Conservation (phyloP, 2,797 vertebrate species). For the Salarias fasciatus region DNA sequence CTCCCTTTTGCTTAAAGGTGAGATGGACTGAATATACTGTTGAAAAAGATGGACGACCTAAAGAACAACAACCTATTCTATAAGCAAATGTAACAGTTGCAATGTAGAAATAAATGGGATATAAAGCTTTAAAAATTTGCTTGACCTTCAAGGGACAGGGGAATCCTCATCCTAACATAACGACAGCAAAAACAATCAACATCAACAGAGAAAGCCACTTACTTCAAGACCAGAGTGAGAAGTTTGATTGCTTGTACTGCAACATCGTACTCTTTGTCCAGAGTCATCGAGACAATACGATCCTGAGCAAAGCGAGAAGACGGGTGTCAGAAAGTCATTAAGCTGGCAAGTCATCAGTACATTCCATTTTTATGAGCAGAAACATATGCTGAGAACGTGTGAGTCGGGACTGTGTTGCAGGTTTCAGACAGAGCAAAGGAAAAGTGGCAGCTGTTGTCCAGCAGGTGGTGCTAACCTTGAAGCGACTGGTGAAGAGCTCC, state of each 20-base stretch:
- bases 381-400: neutral
- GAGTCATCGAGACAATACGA: conserved; percentile 99
- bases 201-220: conserved; percentile 75
- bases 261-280: conserved; percentile 99
- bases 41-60: too few species aligned
- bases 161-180: neutral
- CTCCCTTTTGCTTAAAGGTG: too few species aligned
- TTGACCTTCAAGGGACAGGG: neutral
- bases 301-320: conserved; percentile 83
- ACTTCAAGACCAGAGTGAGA: conserved; percentile 98
- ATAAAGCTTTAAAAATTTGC: too few species aligned
- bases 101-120: too few species aligned
- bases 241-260: conserved; percentile 99
- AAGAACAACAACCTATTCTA: too few species aligned
- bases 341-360: neutral
- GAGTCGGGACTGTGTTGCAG: neutral
- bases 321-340: neutral
- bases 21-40: too few species aligned
- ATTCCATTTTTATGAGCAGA: neutral
- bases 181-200: conserved; percentile 1
- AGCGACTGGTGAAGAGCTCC: conserved; percentile 98
- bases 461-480: conserved; percentile 90
- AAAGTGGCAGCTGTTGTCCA: conserved; percentile 43
- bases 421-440: neutral
- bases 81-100: too few species aligned